Evolutionary conservation across 1,140 invertebrate genomes (phyloP).

Genomic region (Drosophila ficusphila): DNA sequence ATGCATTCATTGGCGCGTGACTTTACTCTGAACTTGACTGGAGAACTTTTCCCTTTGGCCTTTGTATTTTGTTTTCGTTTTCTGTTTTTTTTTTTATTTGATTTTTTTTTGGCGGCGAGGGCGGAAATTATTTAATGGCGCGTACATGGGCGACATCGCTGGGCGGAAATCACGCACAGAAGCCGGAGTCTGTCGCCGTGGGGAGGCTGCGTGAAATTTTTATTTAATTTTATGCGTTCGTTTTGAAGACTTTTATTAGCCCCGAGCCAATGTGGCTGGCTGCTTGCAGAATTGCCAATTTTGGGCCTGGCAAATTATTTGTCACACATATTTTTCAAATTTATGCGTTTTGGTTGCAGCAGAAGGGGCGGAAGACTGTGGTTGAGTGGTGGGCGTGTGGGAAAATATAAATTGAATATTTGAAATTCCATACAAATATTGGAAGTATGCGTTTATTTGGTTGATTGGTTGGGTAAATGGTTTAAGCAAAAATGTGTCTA

Average conservation of each 20-base stretch:
- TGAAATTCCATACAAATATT: conserved; percentile 9
- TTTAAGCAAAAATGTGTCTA: too few species aligned
- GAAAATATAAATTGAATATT: conserved; percentile 9
- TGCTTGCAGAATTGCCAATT: conserved; percentile 7
- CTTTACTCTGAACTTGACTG: conserved; percentile 43
- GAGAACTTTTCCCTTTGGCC: conserved; percentile 5
- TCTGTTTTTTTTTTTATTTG: neutral
- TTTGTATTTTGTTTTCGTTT: conserved; percentile 1
- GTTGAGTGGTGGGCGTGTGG: conserved; percentile 15
- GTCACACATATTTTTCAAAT: conserved; percentile 48
- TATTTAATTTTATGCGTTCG: conserved; percentile 56
- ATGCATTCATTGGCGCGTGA: conserved; percentile 67
- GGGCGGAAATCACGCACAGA: conserved; percentile 77
- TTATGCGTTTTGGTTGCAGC: conserved; percentile 4
- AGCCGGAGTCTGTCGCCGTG: conserved; percentile 38
- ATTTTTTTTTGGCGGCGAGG: conserved; percentile 37
- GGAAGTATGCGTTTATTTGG: conserved; percentile 1
- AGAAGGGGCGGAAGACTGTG: neutral
- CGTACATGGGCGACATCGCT: conserved; percentile 67
- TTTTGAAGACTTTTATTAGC: conserved; percentile 64
- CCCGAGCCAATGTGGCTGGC: neutral
- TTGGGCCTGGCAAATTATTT: conserved; percentile 48
- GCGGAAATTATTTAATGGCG: conserved; percentile 82
- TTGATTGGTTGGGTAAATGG: neutral
- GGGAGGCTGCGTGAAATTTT: conserved; percentile 72